Evolutionary conservation across 64 coral and sea anemone species (phyloP), one percentile per base, ranked within the genome.

Genomic region (Astreopora myriophthalma): DNA sequence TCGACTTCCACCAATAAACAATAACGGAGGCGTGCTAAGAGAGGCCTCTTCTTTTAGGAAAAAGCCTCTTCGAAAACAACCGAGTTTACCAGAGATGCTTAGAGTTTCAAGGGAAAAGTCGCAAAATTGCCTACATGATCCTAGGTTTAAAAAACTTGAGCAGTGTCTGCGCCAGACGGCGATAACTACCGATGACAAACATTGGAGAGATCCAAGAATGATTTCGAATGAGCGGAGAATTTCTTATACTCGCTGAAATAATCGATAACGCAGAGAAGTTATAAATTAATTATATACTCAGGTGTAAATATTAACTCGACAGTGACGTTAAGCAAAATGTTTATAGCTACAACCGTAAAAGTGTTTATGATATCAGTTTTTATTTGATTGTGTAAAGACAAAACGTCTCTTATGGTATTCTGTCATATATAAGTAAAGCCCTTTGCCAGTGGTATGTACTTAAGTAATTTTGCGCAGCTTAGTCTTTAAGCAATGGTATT

Each of bases 111-210:
- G 95, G 40, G 95, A 96, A 87, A 94, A 73, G 42, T 94, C 95
- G 2, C 93, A 44, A 48, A 90, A 70, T 20, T 92, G 95, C 26
- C 80, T 96, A 2, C 48, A 90, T 61, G 95, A 96, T 60, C 92
- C 95, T 22, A 88, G 95, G 39, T 96, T 96, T 90, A 63, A 87
- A 61, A 92, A 96, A 64, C 92, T 96, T n/a, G 88, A 93, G 72
- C 37, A 84, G 22, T 96, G 95, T 39, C 63, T 94, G 2, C 75
- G 79, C 20, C 39, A 73, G 39, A 83, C 52, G 10, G 36, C 61
- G 19, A 33, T 1, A 20, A 3, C 9, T 36, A 55, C 20, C 24
- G 57, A 83, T 2, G 19, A 8, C 16, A 63, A 20, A 13, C 79
- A n/a, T 34, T 8, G 79, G 32, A 83, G 52, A 83, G 65, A 83